Evolutionary conservation across 2,113 vertebrate species (phyloP).

Genomic region (Heterotis niloticus): DNA sequence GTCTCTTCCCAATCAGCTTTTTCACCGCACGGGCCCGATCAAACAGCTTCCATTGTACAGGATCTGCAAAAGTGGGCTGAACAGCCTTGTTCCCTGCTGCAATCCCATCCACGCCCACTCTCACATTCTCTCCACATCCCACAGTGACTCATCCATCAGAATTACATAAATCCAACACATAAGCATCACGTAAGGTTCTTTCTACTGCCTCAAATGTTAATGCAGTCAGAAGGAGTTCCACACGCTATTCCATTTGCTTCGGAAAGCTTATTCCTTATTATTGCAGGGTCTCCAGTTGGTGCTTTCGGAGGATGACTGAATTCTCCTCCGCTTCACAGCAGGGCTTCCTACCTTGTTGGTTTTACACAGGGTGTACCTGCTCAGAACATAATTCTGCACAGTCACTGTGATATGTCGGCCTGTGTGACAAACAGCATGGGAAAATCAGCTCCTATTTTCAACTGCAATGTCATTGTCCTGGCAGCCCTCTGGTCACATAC

Average conservation of each 20-base stretch:
- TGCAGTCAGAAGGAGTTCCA: neutral
- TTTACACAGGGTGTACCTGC: neutral
- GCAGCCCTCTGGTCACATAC: neutral
- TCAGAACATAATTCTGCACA: neutral
- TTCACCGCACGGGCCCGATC: neutral
- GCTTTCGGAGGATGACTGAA: neutral
- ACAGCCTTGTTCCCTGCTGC: neutral
- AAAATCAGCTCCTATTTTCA: neutral
- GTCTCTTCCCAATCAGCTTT: neutral
- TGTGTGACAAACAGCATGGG: neutral
- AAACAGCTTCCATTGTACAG: neutral
- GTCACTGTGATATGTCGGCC: neutral
- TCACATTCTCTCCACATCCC: constrained; percentile 18
- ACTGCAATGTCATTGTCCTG: neutral
- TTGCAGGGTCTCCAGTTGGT: neutral
- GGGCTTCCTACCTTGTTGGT: neutral
- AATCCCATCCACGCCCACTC: constrained; percentile 24
- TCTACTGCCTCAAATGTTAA: neutral
- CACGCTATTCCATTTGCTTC: no score
- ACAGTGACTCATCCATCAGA: constrained; percentile 28
- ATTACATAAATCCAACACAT: constrained; percentile 32
- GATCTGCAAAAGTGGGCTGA: neutral
- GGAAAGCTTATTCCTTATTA: neutral
- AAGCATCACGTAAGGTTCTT: constrained; percentile 7
- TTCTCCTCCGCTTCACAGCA: neutral